phyloP scores from a whole-genome alignment of 37 sponge, comb jelly and placozoan species.

The Beroe forskalii region DNA sequence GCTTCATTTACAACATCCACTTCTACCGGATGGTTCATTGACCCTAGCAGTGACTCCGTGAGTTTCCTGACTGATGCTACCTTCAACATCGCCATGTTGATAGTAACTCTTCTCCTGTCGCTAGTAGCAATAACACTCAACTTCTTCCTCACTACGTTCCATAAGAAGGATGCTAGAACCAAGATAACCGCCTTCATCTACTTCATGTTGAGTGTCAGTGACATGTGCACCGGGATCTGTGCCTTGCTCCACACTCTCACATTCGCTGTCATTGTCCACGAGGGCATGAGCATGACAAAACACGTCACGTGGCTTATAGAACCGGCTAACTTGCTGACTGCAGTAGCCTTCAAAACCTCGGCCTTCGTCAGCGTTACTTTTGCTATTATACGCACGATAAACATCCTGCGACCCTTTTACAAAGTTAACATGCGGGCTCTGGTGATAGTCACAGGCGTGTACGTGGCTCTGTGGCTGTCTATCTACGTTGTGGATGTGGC shows the following conservation, averaged over 20 bases:
- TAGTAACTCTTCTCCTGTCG: background rate
- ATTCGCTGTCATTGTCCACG: background rate
- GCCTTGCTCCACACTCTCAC: background rate
- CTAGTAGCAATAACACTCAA: background rate
- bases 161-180: background rate
- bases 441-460: background rate
- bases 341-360: background rate
- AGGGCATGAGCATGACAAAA: background rate
- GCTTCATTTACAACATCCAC: too few relatives aligned
- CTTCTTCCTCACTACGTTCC: background rate
- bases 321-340: background rate
- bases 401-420: background rate
- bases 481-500: background rate
- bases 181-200: background rate
- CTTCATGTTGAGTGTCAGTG: constrained; percentile 18
- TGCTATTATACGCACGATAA: constrained; percentile 1
- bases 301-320: background rate
- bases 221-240: background rate
- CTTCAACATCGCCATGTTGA: background rate
- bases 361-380: background rate
- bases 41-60: too few relatives aligned
- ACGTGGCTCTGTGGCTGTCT: background rate
- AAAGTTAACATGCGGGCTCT: background rate
- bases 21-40: too few relatives aligned
- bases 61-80: too few relatives aligned